Evolutionary conservation across 92 coral and sea anemone species (phyloP).

Genomic region (Porites lobata): DNA sequence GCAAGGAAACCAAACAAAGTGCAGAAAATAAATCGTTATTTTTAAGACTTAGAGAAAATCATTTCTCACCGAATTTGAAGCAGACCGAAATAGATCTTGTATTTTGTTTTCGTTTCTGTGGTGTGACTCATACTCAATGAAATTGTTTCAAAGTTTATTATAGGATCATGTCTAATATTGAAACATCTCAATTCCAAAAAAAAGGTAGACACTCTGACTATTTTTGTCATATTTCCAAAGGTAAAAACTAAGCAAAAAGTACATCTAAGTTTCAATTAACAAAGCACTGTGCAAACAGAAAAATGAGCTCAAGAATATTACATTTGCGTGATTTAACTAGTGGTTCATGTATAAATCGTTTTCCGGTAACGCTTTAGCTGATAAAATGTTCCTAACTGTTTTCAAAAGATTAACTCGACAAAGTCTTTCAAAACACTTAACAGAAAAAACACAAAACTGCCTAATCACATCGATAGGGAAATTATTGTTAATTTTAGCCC

Average conservation of each 20-base stretch:
- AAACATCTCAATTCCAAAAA: background rate
- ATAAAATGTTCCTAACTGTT: background rate
- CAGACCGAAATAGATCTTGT: background rate
- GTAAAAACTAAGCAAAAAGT: background rate
- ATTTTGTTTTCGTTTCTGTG: background rate
- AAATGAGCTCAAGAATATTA: background rate
- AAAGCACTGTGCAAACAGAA: background rate
- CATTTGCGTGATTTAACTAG: background rate
- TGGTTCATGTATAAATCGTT: background rate
- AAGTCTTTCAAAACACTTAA: slow-evolving; percentile 14
- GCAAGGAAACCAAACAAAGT: background rate
- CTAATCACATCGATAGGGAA: slow-evolving; percentile 26
- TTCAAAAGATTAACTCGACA: slow-evolving; percentile 7
- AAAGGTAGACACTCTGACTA: background rate
- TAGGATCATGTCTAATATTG: background rate
- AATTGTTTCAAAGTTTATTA: background rate
- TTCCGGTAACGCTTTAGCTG: background rate
- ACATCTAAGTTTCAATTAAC: background rate
- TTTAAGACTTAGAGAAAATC: no score
- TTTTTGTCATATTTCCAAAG: background rate
- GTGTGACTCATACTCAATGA: background rate
- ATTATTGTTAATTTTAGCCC: slow-evolving; percentile 8
- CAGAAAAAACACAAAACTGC: slow-evolving; percentile 4
- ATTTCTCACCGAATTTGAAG: background rate
- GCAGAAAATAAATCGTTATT: background rate